Percentiles rank a stretch among this genome's conserved stretches.
Conservation (phyloP, 2,113 vertebrate genomes). For the Chitala chitala region DNA sequence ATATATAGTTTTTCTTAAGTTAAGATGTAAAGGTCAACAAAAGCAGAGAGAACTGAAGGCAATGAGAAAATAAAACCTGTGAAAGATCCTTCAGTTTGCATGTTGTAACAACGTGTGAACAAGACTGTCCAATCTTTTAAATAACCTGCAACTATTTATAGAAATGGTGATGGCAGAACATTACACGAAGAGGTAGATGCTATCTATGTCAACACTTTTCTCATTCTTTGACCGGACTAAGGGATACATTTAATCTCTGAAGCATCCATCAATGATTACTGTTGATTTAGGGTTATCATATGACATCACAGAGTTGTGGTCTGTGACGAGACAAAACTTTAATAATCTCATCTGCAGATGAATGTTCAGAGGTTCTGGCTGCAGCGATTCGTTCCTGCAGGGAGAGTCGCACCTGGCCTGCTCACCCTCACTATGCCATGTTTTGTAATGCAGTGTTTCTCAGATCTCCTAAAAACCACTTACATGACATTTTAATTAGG, state of each 20-base stretch:
- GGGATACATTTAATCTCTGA: not conserved
- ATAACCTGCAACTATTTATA: constrained; percentile 13
- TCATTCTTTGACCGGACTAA: not conserved
- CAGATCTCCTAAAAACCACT: not conserved
- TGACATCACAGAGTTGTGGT: not conserved
- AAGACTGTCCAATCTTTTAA: constrained; percentile 11
- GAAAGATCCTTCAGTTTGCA: not conserved
- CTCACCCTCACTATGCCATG: not conserved
- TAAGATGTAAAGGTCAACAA: not conserved
- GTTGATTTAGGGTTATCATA: not conserved
- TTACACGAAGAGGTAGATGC: not conserved
- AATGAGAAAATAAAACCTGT: not conserved
- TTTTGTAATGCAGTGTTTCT: not conserved
- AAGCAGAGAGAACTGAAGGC: not conserved
- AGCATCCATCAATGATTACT: constrained; percentile 4
- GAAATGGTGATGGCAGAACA: not conserved
- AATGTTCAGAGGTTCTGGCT: constrained; percentile 13
- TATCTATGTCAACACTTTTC: not conserved
- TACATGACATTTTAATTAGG: not conserved
- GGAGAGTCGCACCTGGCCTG: too few relatives aligned
- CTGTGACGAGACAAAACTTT: constrained; percentile 38
- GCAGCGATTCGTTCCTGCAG: not conserved
- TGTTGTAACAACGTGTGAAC: constrained; percentile 15
- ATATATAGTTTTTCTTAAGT: constrained; percentile 1
- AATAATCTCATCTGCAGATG: constrained; percentile 35